Evolutionary conservation across 2,888 invertebrate species (phyloP).

Genomic region (Nemotelus nigrinus): DNA sequence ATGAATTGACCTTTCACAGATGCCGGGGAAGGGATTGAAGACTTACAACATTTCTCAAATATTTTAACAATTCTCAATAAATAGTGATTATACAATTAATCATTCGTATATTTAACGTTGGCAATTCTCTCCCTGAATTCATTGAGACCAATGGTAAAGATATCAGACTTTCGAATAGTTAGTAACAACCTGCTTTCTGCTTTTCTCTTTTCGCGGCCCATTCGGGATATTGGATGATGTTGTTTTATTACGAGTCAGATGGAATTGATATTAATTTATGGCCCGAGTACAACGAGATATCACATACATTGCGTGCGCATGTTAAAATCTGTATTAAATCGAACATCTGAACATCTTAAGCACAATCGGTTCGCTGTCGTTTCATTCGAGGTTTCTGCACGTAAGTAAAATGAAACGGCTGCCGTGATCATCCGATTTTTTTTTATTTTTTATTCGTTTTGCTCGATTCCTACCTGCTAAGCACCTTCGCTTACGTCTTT

Average conservation of each 20-base stretch:
- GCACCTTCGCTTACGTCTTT: not conserved
- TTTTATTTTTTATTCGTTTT: slow-evolving; percentile 9
- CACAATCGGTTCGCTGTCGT: slow-evolving; percentile 42
- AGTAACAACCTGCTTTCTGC: slow-evolving; percentile 11
- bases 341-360: slow-evolving; percentile 49
- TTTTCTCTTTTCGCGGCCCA: slow-evolving; percentile 11
- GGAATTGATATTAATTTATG: slow-evolving; percentile 51
- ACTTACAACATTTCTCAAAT: too few relatives aligned
- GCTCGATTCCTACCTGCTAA: slow-evolving; percentile 17
- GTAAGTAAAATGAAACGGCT: slow-evolving; percentile 44
- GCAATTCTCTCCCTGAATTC: not conserved
- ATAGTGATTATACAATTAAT: too few relatives aligned
- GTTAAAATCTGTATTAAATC: slow-evolving; percentile 51
- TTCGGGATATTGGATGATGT: slow-evolving; percentile 36
- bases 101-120: not conserved
- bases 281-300: slow-evolving; percentile 50
- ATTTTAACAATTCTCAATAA: too few relatives aligned
- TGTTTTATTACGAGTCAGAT: slow-evolving; percentile 48
- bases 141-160: slow-evolving; percentile 5
- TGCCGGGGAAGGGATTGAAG: too few relatives aligned
- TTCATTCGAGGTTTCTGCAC: slow-evolving; percentile 41
- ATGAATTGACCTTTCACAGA: too few relatives aligned
- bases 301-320: slow-evolving; percentile 53
- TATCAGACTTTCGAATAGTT: slow-evolving; percentile 13
- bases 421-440: not conserved